These are phyloP conservation scores for Stercorarius parasiticus DNA, from an alignment of 2,113 vertebrate species.

Conservation along the genomic window DNA sequence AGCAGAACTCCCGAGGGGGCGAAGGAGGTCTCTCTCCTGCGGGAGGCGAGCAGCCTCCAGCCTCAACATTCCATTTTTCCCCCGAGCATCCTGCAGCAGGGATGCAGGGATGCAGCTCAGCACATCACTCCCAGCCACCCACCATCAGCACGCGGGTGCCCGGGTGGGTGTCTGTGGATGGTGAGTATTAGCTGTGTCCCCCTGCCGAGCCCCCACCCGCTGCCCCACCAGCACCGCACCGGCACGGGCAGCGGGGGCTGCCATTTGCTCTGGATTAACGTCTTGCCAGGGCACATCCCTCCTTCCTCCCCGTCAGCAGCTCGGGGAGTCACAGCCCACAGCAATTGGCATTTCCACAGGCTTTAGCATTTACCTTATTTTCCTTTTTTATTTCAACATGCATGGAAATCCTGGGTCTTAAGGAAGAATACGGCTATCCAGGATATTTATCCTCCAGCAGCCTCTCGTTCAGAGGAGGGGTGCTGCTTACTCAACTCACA, in stretches of 20 bases:
- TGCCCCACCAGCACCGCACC: neutral
- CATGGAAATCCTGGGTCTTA: neutral
- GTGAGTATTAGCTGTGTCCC: too few relatives aligned
- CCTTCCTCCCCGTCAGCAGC: neutral
- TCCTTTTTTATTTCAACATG: neutral
- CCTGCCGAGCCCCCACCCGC: neutral
- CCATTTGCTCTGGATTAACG: slow-evolving; percentile 14
- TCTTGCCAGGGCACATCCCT: neutral
- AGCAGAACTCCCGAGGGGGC: neutral
- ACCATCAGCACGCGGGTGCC: too few relatives aligned
- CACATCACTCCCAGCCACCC: neutral
- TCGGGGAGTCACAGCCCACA: neutral
- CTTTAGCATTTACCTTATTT: neutral
- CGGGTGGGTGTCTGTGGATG: neutral
- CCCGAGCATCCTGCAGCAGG: neutral
- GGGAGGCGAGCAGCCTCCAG: neutral
- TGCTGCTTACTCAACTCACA: too few relatives aligned
- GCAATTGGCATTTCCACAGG: neutral
- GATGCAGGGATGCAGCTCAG: too few relatives aligned
- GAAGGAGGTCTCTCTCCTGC: neutral
- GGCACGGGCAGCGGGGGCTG: neutral
- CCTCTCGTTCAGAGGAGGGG: too few relatives aligned
- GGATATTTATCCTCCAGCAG: neutral
- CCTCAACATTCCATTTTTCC: neutral
- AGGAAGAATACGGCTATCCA: neutral